Evolutionary conservation across 2,797 vertebrate genomes (phyloP), one percentile per base, ranked within the genome.

Genomic region (Cryptoblepharus egeriae): DNA sequence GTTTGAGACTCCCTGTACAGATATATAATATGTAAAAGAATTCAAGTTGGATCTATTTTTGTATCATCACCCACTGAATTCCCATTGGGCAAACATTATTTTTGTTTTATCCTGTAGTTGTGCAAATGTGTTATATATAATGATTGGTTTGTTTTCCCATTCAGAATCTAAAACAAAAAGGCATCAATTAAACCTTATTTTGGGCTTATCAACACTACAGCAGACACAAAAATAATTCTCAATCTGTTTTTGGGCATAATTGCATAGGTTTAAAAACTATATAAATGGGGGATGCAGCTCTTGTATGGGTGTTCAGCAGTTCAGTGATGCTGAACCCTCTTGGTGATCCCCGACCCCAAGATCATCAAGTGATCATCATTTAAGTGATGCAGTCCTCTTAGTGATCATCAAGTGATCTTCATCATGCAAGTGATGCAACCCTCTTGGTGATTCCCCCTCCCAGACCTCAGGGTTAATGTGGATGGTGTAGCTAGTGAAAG

Each of bases 1-100:
- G 96, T 95, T 75, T 96, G 88, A 94, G 78, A 55, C 64, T 30
- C 45, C 49, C 67, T 8, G 24, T 16, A 11, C n/a, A 58, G 8
- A 60, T 64, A 49, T 52, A 52, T 52, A 52, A 58, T 58, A n/a
- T 0, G 58, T 30, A 3, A 0, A 1, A 22, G 28, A 2, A 60
- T 13, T 78, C 57, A 1, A 9, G 3, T 16, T 24, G 60, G 1
- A 9, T 37, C 45, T 58, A 4, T 0, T 49, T n/a, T 32, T 28
- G 20, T 61, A 64, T 65, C 22, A 0, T 0, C 8, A 85, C n/a
- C 76, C 64, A 75, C 73, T 87, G 1, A 83, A 76, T 60, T 45
- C 16, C 35, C 1, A 13, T 45, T 22, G 61, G 7, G 12, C 10
- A 32, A 45, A 45, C 26, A 78, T 6, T 2, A 26, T 55, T 74